Percentiles rank a stretch among this genome's conserved stretches.
Evolutionary conservation across 2,113 vertebrate genomes (phyloP).

Genomic region (Pangasianodon gigas): DNA sequence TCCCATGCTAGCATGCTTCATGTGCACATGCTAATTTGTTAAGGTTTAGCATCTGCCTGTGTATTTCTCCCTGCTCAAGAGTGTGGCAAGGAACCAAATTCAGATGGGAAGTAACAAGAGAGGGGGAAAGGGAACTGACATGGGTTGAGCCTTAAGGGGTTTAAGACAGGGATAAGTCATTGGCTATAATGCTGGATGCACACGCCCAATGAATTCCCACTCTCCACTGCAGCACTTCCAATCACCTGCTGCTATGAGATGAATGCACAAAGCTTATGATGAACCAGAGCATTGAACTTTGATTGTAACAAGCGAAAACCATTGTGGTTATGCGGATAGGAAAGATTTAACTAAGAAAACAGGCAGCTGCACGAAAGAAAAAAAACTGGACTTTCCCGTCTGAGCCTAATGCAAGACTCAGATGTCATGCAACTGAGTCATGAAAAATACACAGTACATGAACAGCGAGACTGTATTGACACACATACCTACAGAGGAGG

Average conservation of each 20-base stretch:
- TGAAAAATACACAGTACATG: constrained; percentile 3
- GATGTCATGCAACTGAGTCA: neutral
- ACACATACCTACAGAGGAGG: constrained; percentile 43
- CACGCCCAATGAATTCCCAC: constrained; percentile 1
- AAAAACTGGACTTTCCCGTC: constrained; percentile 33
- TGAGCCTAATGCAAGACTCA: neutral
- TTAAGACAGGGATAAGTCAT: neutral
- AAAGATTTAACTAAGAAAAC: constrained; percentile 5
- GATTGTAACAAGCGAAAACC: neutral
- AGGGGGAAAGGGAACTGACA: neutral
- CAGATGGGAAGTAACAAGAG: neutral
- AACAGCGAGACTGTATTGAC: neutral
- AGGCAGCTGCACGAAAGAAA: neutral
- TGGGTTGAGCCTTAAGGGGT: constrained; percentile 3
- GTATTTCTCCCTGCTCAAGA: neutral
- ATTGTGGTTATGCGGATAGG: neutral
- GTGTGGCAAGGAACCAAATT: neutral
- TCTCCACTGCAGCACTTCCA: constrained; percentile 9
- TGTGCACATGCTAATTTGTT: constrained; percentile 34
- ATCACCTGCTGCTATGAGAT: constrained; percentile 51
- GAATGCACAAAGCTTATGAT: constrained; percentile 55
- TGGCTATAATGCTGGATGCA: constrained; percentile 1
- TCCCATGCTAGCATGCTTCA: neutral
- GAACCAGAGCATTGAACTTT: constrained; percentile 34
- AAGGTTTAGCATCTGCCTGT: constrained; percentile 18